Evolutionary conservation across 2,888 invertebrate genomes (phyloP), one percentile per base, ranked within the genome.

Genomic region (Phlogophora meticulosa): DNA sequence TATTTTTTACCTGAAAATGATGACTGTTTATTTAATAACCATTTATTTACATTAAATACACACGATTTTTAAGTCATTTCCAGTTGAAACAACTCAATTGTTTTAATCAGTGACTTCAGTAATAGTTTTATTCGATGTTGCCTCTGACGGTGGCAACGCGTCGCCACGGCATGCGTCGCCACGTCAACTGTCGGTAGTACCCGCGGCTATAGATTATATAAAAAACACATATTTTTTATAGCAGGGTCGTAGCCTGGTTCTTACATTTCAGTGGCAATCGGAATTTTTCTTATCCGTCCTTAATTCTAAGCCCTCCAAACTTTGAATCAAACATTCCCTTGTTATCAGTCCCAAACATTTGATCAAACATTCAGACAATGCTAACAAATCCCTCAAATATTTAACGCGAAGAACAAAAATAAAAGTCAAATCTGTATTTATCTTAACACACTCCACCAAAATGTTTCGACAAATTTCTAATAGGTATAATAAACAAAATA

Each of bases 381-480:
- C 81, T 85, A 89, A 90, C 86, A 86, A 89, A 91, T 90, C 87
- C 89, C 80, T 85, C 89, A 91, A 92, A 93, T 89, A 93, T 91
- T 90, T 89, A 86, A 85, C 85, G 80, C 78, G 78, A 85, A 78
- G 79, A 86, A 87, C 87, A 88, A 88, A 88, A 89, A 85, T 85
- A 88, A 89, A 90, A 81, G 85, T 85, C 83, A 83, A 85, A 81
- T 81, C 64, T 74, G 84, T 88, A 88, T 93, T 93, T 92, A 92
- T 91, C 91, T 89, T 91, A 90, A 92, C 92, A 92, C 92, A 91
- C 89, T 89, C 88, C 69, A 89, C 89, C 87, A 92, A 93, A 93
- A 92, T 94, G 92, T 91, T 93, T 90, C 90, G 90, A 94, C 94
- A 95, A 95, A 94, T 93, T 91, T 94, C 93, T 94, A 95, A 95